phyloP scores from a whole-genome alignment of 2,113 vertebrate genomes.

The Riparia riparia region DNA sequence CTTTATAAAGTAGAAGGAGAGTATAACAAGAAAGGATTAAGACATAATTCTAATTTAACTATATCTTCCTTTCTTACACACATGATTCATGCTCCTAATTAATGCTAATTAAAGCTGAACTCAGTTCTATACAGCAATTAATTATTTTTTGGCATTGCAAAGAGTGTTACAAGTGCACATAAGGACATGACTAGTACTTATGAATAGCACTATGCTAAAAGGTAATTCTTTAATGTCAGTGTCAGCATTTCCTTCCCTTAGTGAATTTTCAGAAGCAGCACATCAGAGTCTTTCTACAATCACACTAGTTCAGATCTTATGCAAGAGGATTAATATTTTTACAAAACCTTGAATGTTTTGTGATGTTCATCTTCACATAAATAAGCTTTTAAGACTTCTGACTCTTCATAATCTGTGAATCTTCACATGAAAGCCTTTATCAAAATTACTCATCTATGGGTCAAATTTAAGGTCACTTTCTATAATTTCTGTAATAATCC shows the following conservation, averaged over 20 bases:
- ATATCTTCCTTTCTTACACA: not conserved
- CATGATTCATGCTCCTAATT: conserved; percentile 36
- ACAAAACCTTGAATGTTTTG: not conserved
- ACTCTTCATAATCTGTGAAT: not conserved
- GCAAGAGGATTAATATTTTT: not conserved
- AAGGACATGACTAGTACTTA: not conserved
- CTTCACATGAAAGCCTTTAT: not conserved
- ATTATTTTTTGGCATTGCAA: not conserved
- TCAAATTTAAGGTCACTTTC: not conserved
- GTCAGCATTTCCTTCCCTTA: not conserved
- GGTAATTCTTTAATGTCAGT: not conserved
- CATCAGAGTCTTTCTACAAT: not conserved
- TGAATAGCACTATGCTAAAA: not conserved
- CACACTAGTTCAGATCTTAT: not conserved
- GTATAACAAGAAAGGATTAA: conserved; percentile 30
- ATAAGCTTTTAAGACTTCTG: not conserved
- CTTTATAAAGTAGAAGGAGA: conserved; percentile 19
- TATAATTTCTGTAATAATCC: not conserved
- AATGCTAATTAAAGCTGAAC: conserved; percentile 30
- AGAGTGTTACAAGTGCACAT: not conserved
- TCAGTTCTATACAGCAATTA: not conserved
- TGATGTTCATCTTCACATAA: not conserved
- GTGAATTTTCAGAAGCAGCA: not conserved
- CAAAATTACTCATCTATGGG: not conserved
- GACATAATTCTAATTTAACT: conserved; percentile 26